phyloP scores from a whole-genome alignment of 2,888 invertebrate genomes.

The Sarcophaga rosellei region DNA sequence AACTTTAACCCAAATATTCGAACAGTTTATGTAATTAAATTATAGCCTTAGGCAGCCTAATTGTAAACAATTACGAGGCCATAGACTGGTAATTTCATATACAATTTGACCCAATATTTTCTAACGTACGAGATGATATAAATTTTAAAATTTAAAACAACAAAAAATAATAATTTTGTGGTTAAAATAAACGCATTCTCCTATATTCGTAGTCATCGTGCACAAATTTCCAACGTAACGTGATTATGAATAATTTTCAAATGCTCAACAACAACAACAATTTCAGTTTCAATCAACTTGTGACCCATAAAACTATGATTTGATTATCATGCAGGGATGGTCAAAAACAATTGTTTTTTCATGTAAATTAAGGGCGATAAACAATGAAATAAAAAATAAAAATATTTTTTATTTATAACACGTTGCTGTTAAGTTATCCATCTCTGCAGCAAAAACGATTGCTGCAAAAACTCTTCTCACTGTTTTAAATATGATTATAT shows the following conservation, averaged over 20 bases:
- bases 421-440: too few species aligned
- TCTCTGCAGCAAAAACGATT: neutral
- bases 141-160: neutral
- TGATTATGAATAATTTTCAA: constrained; percentile 3
- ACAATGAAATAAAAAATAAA: neutral
- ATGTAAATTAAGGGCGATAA: too few species aligned
- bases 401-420: too few species aligned
- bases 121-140: neutral
- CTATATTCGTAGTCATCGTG: neutral
- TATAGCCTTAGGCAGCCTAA: constrained; percentile 1
- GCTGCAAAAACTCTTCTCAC: neutral
- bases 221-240: neutral
- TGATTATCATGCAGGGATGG: neutral
- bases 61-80: neutral
- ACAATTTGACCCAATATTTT: constrained; percentile 31
- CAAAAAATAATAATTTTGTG: neutral
- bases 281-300: neutral
- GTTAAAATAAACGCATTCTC: neutral
- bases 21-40: neutral
- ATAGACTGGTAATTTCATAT: constrained; percentile 22
- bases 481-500: neutral
- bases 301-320: constrained; percentile 16
- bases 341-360: too few species aligned
- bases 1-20: neutral
- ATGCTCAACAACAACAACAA: neutral